Evolutionary conservation across 2,113 vertebrate genomes (phyloP).

Genomic region (Struthio camelus): DNA sequence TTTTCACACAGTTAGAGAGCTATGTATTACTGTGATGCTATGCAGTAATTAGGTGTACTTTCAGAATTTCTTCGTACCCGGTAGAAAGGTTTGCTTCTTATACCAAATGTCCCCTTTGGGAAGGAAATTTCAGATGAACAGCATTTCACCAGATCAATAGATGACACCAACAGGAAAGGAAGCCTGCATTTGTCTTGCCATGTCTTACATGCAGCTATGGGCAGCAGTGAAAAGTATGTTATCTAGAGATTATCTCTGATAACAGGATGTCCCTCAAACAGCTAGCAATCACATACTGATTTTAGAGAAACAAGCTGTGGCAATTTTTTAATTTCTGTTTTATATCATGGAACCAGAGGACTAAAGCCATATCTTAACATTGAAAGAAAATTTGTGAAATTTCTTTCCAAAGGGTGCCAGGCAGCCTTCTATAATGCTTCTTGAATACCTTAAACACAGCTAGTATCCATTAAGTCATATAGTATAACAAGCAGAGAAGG

Average conservation of each 20-base stretch:
- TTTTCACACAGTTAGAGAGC: background rate
- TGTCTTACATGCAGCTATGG: constrained; percentile 49
- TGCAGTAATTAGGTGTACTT: background rate
- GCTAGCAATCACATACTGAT: background rate
- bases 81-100: background rate
- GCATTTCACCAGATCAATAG: constrained; percentile 10
- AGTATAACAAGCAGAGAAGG: background rate
- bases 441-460: constrained; percentile 3
- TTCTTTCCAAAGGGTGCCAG: background rate
- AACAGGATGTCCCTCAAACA: constrained; percentile 38
- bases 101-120: constrained; percentile 35
- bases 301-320: constrained; percentile 23
- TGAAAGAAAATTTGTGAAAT: background rate
- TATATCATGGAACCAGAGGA: background rate
- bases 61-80: background rate
- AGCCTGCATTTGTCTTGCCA: background rate
- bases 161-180: constrained; percentile 40
- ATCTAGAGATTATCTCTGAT: constrained; percentile 40
- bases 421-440: background rate
- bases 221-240: constrained; percentile 29
- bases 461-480: background rate
- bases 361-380: background rate
- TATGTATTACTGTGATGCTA: background rate
- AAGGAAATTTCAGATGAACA: constrained; percentile 45
- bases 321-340: constrained; percentile 39